A percentile compares a stretch with the other conserved stretches of the same genome.
Conservation (phyloP, 2,113 vertebrate genomes). For the Neodon shergylaensis region DNA sequence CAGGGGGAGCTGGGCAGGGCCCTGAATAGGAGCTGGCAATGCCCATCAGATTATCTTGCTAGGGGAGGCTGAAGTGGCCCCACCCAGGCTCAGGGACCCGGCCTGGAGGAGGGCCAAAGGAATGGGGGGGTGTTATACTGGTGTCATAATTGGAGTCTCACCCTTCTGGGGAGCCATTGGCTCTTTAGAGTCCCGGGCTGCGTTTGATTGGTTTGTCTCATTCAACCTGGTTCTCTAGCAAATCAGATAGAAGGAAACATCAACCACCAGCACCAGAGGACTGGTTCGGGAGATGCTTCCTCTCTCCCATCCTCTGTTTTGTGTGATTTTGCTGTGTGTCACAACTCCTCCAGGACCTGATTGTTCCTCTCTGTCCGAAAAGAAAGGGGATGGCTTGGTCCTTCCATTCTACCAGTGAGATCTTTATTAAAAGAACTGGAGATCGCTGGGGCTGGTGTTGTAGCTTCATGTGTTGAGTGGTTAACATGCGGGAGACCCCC, state of each 20-base stretch:
- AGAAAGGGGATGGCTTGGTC: neutral
- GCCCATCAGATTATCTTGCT: slow-evolving; percentile 80
- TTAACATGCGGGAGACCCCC: neutral
- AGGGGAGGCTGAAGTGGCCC: slow-evolving; percentile 49
- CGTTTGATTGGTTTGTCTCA: slow-evolving; percentile 9
- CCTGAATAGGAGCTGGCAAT: slow-evolving; percentile 67
- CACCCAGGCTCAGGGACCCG: slow-evolving; percentile 44
- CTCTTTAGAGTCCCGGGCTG: neutral
- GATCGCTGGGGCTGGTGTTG: neutral
- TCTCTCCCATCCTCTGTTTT: neutral
- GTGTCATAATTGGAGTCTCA: neutral
- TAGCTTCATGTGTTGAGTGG: neutral
- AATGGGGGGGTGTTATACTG: neutral
- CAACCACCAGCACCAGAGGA: too few species aligned
- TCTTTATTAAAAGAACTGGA: neutral
- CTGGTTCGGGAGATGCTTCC: neutral
- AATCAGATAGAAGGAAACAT: neutral
- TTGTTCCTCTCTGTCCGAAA: neutral
- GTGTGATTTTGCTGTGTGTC: neutral
- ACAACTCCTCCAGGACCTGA: neutral
- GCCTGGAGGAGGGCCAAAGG: slow-evolving; percentile 58
- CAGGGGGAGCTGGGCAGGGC: slow-evolving; percentile 50
- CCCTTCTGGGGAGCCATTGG: neutral
- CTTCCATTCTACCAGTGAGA: neutral
- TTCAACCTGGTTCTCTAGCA: neutral